Evolutionary conservation across 2,797 vertebrate genomes (phyloP).

Genomic region (Myoxocephalus aenaeus): DNA sequence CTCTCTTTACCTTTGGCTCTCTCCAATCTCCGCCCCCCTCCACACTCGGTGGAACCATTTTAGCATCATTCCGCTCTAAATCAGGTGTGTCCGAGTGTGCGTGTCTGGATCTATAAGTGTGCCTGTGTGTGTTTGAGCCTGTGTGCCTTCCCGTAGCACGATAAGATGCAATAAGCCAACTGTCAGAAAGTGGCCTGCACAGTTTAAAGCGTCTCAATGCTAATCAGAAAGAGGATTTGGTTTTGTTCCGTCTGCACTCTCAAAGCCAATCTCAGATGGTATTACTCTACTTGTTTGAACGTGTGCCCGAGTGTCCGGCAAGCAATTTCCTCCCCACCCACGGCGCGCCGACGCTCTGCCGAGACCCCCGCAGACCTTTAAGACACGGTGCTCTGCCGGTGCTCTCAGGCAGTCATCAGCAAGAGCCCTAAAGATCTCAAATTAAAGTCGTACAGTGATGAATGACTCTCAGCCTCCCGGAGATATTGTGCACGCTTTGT

Average conservation of each 20-base stretch:
- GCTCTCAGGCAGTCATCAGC: constrained; percentile 78
- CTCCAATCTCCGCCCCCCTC: constrained; percentile 71
- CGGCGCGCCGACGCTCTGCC: constrained; percentile 19
- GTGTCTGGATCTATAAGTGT: not conserved
- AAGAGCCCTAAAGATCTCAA: constrained; percentile 82
- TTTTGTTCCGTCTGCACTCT: constrained; percentile 39
- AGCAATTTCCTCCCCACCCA: constrained; percentile 40
- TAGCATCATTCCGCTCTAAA: constrained; percentile 70
- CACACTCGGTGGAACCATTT: constrained; percentile 58
- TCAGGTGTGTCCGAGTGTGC: constrained; percentile 55
- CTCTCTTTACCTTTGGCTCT: constrained; percentile 74
- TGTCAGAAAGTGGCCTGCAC: constrained; percentile 47
- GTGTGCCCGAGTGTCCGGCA: constrained; percentile 40
- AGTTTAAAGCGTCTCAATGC: constrained; percentile 56
- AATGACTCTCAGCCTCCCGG: constrained; percentile 79
- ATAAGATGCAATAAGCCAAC: constrained; percentile 50
- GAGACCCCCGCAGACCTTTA: constrained; percentile 58
- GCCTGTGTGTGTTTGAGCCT: not conserved
- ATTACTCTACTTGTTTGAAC: constrained; percentile 40
- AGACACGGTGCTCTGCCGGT: constrained; percentile 41
- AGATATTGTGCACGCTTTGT: constrained; percentile 81
- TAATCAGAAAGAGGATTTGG: constrained; percentile 52
- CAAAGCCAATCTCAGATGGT: constrained; percentile 37
- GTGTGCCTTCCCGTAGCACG: constrained; percentile 18
- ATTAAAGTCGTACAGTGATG: constrained; percentile 85